Conservation (phyloP, 2,113 vertebrate species). For the Chlamydotis undulata region DNA sequence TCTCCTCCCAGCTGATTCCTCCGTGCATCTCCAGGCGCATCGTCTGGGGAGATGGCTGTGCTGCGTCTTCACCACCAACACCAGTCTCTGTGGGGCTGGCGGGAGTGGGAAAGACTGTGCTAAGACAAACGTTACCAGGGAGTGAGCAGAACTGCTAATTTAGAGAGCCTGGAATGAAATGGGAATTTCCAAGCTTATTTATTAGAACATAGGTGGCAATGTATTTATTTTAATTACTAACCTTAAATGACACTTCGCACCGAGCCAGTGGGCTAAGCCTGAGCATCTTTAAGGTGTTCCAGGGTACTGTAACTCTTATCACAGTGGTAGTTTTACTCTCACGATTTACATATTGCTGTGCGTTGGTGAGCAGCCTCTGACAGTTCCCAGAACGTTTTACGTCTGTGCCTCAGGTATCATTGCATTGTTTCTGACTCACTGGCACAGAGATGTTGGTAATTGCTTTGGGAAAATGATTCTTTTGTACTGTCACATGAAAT, state of each 20-base stretch:
- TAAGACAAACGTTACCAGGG: background rate
- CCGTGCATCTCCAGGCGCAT: background rate
- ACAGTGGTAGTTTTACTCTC: background rate
- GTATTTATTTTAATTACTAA: background rate
- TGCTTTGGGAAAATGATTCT: background rate
- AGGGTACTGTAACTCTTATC: background rate
- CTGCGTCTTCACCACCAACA: rapidly evolving
- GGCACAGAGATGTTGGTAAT: background rate
- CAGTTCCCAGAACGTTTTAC: background rate
- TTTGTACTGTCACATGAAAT: background rate
- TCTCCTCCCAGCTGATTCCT: background rate
- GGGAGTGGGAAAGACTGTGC: background rate
- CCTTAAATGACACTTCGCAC: background rate
- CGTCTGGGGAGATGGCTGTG: background rate
- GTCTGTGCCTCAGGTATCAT: background rate
- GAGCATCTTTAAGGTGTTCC: background rate
- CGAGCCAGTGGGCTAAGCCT: background rate
- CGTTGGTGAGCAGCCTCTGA: background rate
- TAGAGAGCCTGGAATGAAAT: background rate
- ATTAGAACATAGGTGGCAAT: background rate
- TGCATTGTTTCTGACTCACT: background rate
- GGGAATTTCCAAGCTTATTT: background rate
- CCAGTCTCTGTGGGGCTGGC: rapidly evolving
- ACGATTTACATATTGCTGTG: background rate
- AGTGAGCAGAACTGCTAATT: background rate